phyloP scores from a whole-genome alignment of 2,888 invertebrate species.

The Hipparchia sbordonii region DNA sequence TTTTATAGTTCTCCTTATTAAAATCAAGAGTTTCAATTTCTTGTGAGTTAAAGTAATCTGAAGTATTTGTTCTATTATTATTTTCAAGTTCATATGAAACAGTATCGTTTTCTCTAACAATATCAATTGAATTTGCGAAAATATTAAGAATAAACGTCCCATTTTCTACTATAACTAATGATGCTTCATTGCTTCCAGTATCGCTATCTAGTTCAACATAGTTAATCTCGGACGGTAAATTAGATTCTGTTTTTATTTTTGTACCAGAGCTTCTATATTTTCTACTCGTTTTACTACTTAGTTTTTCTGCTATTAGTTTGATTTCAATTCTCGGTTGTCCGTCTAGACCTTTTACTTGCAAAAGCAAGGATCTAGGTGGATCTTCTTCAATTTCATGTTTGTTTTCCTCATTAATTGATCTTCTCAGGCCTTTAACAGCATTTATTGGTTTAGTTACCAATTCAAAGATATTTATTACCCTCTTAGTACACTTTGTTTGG shows the following conservation, averaged over 20 bases:
- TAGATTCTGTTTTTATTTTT: constrained; percentile 18
- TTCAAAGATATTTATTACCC: constrained; percentile 1
- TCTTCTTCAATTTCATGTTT: constrained; percentile 1
- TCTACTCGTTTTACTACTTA: constrained; percentile 30
- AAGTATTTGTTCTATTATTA: not conserved
- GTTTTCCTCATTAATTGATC: constrained; percentile 47
- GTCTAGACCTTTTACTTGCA: constrained; percentile 53
- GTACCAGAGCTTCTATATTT: constrained; percentile 17
- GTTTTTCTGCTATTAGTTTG: constrained; percentile 47
- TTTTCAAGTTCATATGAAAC: not conserved
- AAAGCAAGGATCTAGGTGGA: constrained; percentile 41
- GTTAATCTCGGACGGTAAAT: not conserved
- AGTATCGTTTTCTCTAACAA: not conserved
- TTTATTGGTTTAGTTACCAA: constrained; percentile 14
- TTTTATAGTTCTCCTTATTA: not conserved
- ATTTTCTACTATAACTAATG: constrained; percentile 27
- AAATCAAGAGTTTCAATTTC: not conserved
- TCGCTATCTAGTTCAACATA: not conserved
- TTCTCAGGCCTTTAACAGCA: constrained; percentile 49
- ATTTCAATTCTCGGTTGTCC: constrained; percentile 55
- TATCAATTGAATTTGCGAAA: constrained; percentile 20
- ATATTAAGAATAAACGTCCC: constrained; percentile 34
- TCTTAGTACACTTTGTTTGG: constrained; percentile 17
- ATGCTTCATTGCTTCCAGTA: constrained; percentile 11
- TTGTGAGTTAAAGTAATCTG: not conserved